Base-by-base conservation (phyloP, 1,140 invertebrate species). In the Meloidogyne floridensis region DNA sequence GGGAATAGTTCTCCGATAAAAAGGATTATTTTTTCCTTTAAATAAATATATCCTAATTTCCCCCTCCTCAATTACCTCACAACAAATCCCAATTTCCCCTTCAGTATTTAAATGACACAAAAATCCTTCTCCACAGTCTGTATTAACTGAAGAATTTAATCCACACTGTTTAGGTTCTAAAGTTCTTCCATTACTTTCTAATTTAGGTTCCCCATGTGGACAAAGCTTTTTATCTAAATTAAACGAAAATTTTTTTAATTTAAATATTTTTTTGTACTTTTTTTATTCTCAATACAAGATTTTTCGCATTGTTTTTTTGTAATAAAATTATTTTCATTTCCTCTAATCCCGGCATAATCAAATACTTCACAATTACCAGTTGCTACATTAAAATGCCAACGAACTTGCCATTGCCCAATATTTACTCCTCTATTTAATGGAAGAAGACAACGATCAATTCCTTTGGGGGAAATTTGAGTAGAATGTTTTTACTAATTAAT, bases 241-340 rank as follows among this genome's bases (percentile, higher is more conserved):
- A 84, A 18, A 18, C 10, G 6, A 80, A 43, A 7, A 13, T 10
- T 43, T 75, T 80, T n/a, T 80, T 56, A 11, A n/a, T 71, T 11
- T 43, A 32, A 20, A 6, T 85, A 70, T 89, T 86, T 76, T 88
- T 84, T 69, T 85, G 86, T 80, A 84, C 86, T 20, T 73, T 86
- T 51, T 82, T 65, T 79, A 81, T 86, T 72, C 13, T 69, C 77
- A 69, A 87, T 83, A n/a, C 56, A 85, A 7, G 10, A 56, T n/a
- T 70, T 10, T 11, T 82, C 81, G 43, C 84, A 85, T 42, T 56
- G 53, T n/a, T 80, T 70, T 81, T 84, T 83, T 90, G 96, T 97
- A 90, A 93, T 92, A 92, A 95, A 97, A 89, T 95, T 95, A 88
- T 95, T 95, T 70, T 92, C 91, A 88, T 95, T 95, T 80, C 87